phyloP scores from a whole-genome alignment of 2,113 vertebrate genomes.

The Ia io region DNA sequence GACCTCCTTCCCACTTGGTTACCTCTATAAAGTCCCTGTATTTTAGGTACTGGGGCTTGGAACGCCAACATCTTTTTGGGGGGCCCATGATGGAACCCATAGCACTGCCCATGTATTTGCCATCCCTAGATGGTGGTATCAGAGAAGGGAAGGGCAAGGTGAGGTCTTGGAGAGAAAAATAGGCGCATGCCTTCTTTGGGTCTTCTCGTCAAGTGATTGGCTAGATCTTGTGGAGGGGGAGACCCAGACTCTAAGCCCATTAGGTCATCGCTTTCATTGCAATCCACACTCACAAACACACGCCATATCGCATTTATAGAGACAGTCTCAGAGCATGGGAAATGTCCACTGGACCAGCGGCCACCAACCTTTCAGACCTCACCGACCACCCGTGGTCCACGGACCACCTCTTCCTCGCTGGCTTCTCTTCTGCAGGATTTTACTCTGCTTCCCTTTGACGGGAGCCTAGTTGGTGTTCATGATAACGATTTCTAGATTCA shows the following conservation, averaged over 20 bases:
- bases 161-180: background rate
- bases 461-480: background rate
- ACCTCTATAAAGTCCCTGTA: background rate
- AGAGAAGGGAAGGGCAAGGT: background rate
- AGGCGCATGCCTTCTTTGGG: background rate
- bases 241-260: too few species aligned
- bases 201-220: background rate
- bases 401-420: accelerated
- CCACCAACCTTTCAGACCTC: too few species aligned
- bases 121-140: background rate
- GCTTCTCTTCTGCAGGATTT: accelerated
- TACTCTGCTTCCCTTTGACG: background rate
- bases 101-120: accelerated
- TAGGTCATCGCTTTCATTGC: background rate
- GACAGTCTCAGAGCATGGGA: background rate
- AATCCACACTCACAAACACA: accelerated
- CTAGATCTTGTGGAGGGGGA: background rate
- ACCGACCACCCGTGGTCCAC: too few species aligned
- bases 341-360: too few species aligned
- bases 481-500: background rate
- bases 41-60: background rate
- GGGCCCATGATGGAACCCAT: background rate
- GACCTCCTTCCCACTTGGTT: background rate
- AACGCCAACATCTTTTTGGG: background rate
- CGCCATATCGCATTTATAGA: accelerated